phyloP scores from a whole-genome alignment of 1,140 invertebrate species.

The Eriocheir sinensis region DNA sequence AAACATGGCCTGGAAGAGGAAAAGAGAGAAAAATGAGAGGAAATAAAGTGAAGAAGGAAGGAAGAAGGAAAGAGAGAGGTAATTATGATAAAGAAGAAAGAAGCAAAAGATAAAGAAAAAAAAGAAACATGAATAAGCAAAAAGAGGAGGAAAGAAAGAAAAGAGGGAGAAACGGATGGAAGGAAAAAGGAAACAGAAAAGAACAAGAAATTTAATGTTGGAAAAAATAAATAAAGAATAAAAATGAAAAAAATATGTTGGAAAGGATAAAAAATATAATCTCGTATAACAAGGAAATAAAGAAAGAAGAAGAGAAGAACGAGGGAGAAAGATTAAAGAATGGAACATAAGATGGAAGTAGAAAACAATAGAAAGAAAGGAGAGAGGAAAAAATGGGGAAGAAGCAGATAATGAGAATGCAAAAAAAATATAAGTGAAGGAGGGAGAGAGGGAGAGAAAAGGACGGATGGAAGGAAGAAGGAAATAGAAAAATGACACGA shows the following conservation, averaged over 20 bases:
- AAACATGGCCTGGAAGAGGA: neutral
- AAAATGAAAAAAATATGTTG: neutral
- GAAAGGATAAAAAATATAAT: neutral
- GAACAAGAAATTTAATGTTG: neutral
- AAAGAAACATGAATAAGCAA: neutral
- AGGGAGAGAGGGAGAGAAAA: neutral
- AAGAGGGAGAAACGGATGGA: neutral
- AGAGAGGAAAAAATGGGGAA: neutral
- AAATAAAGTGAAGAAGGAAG: neutral
- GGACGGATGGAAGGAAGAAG: neutral
- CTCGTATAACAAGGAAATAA: neutral
- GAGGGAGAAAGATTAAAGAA: neutral
- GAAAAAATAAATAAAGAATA: neutral
- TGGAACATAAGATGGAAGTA: neutral
- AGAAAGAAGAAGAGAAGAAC: neutral
- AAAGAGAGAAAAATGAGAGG: neutral
- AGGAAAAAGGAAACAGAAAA: neutral
- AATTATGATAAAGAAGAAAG: neutral
- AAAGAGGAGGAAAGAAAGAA: neutral
- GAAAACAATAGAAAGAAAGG: neutral
- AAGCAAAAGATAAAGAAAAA: neutral
- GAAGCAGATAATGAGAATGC: neutral
- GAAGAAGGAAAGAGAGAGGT: neutral
- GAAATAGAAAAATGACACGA: too few species aligned
- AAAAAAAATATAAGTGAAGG: neutral